These are phyloP conservation scores for Chelmon rostratus DNA, from an alignment of 2,797 vertebrate species.

Conservation along the genomic window DNA sequence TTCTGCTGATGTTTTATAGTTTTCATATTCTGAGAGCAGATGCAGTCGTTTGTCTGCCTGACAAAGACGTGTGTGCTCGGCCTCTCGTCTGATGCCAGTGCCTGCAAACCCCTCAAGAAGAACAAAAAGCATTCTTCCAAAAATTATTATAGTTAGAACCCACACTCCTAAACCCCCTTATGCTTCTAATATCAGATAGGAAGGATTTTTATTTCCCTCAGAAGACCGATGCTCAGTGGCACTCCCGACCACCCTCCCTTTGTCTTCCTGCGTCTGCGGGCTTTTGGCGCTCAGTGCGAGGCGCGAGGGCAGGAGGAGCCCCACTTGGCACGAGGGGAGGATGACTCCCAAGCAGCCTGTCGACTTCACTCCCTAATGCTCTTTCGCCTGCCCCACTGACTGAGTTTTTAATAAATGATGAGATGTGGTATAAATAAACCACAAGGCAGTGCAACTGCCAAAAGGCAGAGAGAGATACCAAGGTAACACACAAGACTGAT, in stretches of 20 bases:
- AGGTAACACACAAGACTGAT: conserved; percentile 84
- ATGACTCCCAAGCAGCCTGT: conserved; percentile 84
- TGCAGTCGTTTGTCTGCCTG: conserved; percentile 57
- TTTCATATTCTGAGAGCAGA: conserved; percentile 55
- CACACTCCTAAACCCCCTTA: conserved; percentile 52
- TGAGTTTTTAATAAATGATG: conserved; percentile 91
- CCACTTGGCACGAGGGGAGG: conserved; percentile 82
- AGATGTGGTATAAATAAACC: conserved; percentile 88
- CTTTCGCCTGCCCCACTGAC: conserved; percentile 88
- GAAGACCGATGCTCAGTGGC: conserved; percentile 60
- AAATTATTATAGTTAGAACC: conserved; percentile 52
- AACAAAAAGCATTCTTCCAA: conserved; percentile 53
- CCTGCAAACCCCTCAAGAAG: conserved; percentile 43
- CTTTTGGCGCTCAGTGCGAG: conserved; percentile 61
- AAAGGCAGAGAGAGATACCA: conserved; percentile 84
- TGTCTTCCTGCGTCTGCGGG: conserved; percentile 69
- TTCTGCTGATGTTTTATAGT: conserved; percentile 48
- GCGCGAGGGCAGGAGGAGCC: conserved; percentile 78
- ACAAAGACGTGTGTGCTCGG: conserved; percentile 38
- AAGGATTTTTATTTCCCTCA: conserved; percentile 43
- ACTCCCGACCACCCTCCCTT: conserved; percentile 61
- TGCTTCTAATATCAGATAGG: conserved; percentile 68
- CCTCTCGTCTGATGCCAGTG: conserved; percentile 60
- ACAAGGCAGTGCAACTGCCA: conserved; percentile 84
- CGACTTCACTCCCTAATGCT: conserved; percentile 80